Conservation (phyloP, 2,113 vertebrate genomes). For the Dicerorhinus sumatrensis region DNA sequence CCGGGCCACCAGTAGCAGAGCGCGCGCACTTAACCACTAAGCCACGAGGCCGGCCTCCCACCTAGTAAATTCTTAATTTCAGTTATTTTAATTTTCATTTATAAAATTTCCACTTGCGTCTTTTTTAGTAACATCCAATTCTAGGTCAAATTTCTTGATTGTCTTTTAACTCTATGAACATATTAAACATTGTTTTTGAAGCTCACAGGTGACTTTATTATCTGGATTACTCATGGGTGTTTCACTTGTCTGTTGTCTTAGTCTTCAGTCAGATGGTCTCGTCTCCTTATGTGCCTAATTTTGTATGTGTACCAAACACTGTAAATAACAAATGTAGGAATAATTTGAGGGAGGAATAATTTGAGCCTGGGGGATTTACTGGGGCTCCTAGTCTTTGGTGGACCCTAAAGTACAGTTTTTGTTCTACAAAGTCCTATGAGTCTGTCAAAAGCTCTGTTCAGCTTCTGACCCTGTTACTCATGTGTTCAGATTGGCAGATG, state of each 20-base stretch:
- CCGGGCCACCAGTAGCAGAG: no score
- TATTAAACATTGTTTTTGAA: not conserved
- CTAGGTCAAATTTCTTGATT: not conserved
- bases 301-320: not conserved
- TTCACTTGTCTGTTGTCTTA: not conserved
- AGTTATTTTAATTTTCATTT: not conserved
- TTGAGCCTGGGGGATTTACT: not conserved
- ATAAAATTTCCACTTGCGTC: not conserved
- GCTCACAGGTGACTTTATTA: not conserved
- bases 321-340: not conserved
- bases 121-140: not conserved
- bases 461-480: not conserved
- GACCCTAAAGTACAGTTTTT: not conserved
- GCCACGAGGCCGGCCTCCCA: not conserved
- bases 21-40: no score
- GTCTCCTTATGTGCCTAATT: not conserved
- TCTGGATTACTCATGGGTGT: not conserved
- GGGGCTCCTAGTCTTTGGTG: not conserved
- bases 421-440: not conserved
- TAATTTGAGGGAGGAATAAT: not conserved
- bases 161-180: not conserved
- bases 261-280: not conserved
- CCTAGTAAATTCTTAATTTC: slow-evolving; percentile 1
- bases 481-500: not conserved
- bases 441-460: not conserved